These are phyloP conservation scores for Tachysurus vachellii DNA, from an alignment of 2,113 vertebrate species.

Conservation along the genomic window DNA sequence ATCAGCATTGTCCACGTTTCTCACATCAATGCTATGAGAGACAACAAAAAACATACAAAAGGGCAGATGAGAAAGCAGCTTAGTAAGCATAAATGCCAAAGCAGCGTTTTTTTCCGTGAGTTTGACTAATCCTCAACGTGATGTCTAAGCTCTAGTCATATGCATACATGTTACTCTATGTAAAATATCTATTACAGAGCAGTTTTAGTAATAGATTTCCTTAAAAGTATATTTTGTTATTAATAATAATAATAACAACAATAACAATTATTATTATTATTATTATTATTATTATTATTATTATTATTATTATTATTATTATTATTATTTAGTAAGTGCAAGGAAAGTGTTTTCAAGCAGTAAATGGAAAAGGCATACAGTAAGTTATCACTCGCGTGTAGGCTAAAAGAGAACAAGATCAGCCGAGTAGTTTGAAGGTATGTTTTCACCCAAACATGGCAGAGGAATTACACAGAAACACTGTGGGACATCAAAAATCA, in stretches of 20 bases:
- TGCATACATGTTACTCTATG: background rate
- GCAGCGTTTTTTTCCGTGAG: slow-evolving; percentile 3
- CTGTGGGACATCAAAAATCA: background rate
- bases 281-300: background rate
- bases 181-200: background rate
- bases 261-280: background rate
- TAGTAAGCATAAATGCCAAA: slow-evolving; percentile 34
- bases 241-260: no score
- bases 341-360: background rate
- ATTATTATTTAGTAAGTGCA: background rate
- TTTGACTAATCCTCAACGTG: slow-evolving; percentile 3
- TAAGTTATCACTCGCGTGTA: background rate
- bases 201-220: background rate
- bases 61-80: slow-evolving; percentile 49
- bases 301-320: background rate
- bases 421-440: background rate
- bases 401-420: background rate
- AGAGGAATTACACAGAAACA: background rate
- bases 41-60: slow-evolving; percentile 63
- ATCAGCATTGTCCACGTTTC: slow-evolving; percentile 71
- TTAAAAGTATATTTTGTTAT: no score
- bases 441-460: background rate
- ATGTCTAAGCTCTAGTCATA: background rate
- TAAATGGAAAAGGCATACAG: background rate
- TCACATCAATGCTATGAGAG: slow-evolving; percentile 69